Conservation (phyloP, 2,888 invertebrate genomes). For the Agrilus biguttatus region DNA sequence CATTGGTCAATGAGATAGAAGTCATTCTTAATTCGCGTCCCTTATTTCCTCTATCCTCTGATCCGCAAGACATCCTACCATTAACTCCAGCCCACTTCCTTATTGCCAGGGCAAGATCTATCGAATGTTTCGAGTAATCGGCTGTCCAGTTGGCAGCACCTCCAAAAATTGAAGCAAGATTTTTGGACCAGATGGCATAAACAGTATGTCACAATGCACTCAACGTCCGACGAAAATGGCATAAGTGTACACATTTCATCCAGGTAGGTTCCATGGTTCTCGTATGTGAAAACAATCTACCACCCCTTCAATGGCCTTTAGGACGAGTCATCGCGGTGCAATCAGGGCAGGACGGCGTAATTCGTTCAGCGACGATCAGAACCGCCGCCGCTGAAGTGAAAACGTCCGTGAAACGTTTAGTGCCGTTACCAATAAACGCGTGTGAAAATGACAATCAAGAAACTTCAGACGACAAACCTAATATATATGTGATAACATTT, state of each 20-base stretch:
- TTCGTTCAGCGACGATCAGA: neutral
- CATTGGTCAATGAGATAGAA: neutral
- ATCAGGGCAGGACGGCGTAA: neutral
- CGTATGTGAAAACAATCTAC: neutral
- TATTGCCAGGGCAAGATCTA: neutral
- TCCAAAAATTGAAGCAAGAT: neutral
- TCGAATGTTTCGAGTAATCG: neutral
- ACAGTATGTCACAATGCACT: neutral
- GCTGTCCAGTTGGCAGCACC: neutral
- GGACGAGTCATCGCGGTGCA: neutral
- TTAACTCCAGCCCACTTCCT: conserved; percentile 6
- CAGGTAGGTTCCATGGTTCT: neutral
- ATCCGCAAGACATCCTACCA: conserved; percentile 3
- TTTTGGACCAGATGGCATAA: neutral
- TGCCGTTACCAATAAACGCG: neutral
- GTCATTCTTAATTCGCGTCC: no score
- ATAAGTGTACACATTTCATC: neutral
- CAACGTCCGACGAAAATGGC: neutral
- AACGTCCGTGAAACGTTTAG: neutral
- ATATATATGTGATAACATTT: no score
- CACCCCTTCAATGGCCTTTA: neutral
- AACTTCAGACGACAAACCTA: no score
- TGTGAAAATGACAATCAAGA: no score
- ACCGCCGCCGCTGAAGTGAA: neutral
- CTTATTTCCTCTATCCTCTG: conserved; percentile 4